Evolutionary conservation across 1,140 invertebrate genomes (phyloP).

Genomic region (Hyles euphorbiae): DNA sequence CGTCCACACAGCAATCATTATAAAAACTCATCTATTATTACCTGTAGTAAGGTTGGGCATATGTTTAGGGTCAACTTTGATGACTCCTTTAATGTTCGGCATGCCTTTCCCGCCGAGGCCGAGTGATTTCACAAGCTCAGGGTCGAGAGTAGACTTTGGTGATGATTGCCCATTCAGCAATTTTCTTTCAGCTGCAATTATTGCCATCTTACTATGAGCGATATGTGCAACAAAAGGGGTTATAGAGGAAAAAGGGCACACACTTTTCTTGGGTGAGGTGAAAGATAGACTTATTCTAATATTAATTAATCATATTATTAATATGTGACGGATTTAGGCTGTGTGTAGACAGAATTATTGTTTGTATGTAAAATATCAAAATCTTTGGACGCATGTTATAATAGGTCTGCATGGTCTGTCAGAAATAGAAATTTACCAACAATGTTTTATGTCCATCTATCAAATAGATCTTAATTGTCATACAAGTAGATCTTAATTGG

Average conservation of each 20-base stretch:
- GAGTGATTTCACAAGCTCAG: conserved; percentile 68
- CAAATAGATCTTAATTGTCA: no score
- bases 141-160: conserved; percentile 57
- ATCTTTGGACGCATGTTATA: no score
- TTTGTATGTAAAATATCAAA: no score
- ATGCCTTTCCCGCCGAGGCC: conserved; percentile 72
- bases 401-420: no score
- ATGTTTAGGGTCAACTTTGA: conserved; percentile 84
- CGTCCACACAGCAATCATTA: background rate
- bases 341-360: no score
- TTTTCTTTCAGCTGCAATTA: conserved; percentile 48
- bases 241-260: no score
- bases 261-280: conserved; percentile 86
- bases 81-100: conserved; percentile 83
- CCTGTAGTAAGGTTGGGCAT: conserved; percentile 80
- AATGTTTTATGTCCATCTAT: no score
- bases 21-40: conserved; percentile 17
- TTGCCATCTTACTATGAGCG: background rate
- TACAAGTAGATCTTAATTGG: no score
- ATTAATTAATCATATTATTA: conserved; percentile 46
- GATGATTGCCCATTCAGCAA: conserved; percentile 60
- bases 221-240: no score
- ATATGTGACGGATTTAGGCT: no score
- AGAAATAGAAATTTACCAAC: no score
- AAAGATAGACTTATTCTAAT: conserved; percentile 83